Evolutionary conservation across 2,797 vertebrate species (phyloP).

Genomic region (Siniperca undulata): DNA sequence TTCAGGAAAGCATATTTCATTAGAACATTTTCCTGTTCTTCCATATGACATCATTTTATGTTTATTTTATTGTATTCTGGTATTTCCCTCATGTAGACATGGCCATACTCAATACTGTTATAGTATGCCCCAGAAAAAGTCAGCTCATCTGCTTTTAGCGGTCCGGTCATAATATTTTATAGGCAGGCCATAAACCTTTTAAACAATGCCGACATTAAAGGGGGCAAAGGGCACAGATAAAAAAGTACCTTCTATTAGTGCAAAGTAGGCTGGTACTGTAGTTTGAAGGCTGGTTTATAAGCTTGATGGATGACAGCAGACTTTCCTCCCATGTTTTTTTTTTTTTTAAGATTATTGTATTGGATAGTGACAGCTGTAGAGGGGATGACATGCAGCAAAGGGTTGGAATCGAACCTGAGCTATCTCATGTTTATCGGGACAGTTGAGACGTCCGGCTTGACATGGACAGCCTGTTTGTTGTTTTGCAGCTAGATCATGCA

Average conservation of each 20-base stretch:
- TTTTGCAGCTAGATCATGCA: not conserved
- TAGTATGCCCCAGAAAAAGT: constrained; percentile 27
- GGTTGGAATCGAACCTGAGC: too few species aligned
- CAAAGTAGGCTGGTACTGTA: constrained; percentile 41
- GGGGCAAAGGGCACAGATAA: constrained; percentile 22
- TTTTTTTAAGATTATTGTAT: too few species aligned
- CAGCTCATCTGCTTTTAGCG: constrained; percentile 53
- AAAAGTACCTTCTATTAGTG: constrained; percentile 8
- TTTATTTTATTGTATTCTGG: not conserved
- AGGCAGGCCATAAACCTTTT: constrained; percentile 50
- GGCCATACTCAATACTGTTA: not conserved
- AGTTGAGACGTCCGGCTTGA: not conserved
- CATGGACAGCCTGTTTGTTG: not conserved
- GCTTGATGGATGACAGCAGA: constrained; percentile 38
- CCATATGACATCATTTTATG: not conserved
- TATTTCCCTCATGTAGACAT: constrained; percentile 12
- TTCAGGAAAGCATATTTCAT: not conserved
- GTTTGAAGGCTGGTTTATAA: constrained; percentile 11
- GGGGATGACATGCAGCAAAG: too few species aligned
- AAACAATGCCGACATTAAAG: constrained; percentile 42
- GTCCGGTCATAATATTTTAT: constrained; percentile 48
- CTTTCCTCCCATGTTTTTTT: not conserved
- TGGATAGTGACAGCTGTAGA: too few species aligned
- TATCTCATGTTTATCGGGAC: constrained; percentile 7
- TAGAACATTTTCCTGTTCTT: not conserved